Base-by-base conservation (phyloP, 1,140 invertebrate species). In the Parapsyche elsis region DNA sequence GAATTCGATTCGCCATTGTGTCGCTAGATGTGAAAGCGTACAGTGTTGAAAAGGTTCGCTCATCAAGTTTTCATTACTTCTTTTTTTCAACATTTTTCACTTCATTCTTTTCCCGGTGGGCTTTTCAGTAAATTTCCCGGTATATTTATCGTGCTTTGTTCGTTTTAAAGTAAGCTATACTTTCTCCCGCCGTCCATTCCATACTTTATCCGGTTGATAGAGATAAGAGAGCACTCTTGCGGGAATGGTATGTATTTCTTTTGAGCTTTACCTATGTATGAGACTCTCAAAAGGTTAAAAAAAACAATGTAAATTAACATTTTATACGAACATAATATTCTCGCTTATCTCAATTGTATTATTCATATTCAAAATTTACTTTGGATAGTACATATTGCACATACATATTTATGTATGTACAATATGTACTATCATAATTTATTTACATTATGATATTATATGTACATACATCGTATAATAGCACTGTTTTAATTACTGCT, bases 61-160 rank as follows among this genome's bases (percentile, higher is more conserved):
- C 14, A 9, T 61, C 57, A 21, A 61, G 57, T 61, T 61, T 61
- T 61, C 16, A 61, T 61, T 61, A 21, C 19, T 19, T 61, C 57
- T 16, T 61, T 61, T 61, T 21, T 21, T 9, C 9, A 2, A 16
- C 2, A 21, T 16, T 16, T 61, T 9, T 61, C n/a, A 9, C 21
- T 61, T 61, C 21, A 19, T 61, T 21, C 57, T 19, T 21, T 16
- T 61, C 57, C 57, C 57, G 57, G 57, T 21, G 57, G 57, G 57
- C 57, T 61, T 61, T 61, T 61, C 57, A 61, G 9, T 19, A 61
- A 61, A 61, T 61, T 61, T 61, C 57, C 57, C 64, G 64, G 21
- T 9, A 0, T 21, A 23, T 61, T 61, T 23, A 14, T 61, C 21
- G 23, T 10, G 5, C 23, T 67, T 67, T 67, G 64, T 67, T 67